These are phyloP conservation scores for Ectropis crepuscularia DNA, from an alignment of 2,888 invertebrate species.

Conservation along the genomic window DNA sequence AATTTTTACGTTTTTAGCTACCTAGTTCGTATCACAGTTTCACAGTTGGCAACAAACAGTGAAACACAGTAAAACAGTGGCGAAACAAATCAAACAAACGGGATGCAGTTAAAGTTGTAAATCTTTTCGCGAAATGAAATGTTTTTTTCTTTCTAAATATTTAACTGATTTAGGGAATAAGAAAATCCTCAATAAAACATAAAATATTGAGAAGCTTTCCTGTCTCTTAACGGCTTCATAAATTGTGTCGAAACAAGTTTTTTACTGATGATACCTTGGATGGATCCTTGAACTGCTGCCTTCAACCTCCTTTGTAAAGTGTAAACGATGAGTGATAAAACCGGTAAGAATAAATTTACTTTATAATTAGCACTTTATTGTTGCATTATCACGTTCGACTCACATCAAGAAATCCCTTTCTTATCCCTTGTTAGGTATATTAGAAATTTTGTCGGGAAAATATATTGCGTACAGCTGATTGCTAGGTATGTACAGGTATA, in stretches of 20 bases:
- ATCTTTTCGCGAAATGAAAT: too few relatives aligned
- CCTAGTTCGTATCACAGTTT: too few relatives aligned
- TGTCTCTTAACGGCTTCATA: neutral
- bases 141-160: too few relatives aligned
- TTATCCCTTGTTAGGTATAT: neutral
- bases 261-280: slow-evolving; percentile 44
- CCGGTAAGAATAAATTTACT: slow-evolving; percentile 51
- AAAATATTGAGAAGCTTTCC: too few relatives aligned
- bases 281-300: slow-evolving; percentile 36
- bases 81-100: too few relatives aligned
- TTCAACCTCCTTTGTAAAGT: slow-evolving; percentile 41
- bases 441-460: neutral
- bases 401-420: slow-evolving; percentile 1
- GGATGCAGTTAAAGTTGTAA: too few relatives aligned
- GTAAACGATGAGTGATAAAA: slow-evolving; percentile 53
- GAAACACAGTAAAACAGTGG: too few relatives aligned
- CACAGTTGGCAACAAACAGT: too few relatives aligned
- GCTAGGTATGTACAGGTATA: neutral
- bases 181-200: too few relatives aligned
- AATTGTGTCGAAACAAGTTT: slow-evolving; percentile 29
- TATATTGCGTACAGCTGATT: neutral
- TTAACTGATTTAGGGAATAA: too few relatives aligned
- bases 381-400: slow-evolving; percentile 20
- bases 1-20: too few relatives aligned
- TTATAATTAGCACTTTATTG: slow-evolving; percentile 19